Base-by-base conservation (phyloP, 2,797 vertebrate genomes). In the Lacerta bilineata region DNA sequence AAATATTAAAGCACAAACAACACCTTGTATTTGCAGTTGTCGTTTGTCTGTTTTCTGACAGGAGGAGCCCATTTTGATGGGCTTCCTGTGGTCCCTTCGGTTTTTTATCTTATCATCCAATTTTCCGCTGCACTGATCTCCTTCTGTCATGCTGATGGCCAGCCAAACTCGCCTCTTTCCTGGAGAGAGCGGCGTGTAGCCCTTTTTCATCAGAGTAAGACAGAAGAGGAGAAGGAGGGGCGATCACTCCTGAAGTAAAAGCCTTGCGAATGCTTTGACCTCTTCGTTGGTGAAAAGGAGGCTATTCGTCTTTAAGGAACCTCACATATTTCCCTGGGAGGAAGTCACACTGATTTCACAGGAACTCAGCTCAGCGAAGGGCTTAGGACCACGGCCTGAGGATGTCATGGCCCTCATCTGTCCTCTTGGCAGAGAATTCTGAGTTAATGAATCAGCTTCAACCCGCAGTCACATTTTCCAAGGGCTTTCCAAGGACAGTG, bases 101-200 rank as follows among this genome's bases (percentile, higher is more conserved):
- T 96, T 97, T 97, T 97, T 96, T 95, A 96, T 97, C 96, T 96
- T 95, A 96, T 97, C 97, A 97, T 96, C 95, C 96, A 97, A 97
- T 97, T 97, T 97, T 97, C 97, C 95, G 94, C 96, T 96, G 97
- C 95, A 96, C 93, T 96, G 96, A 95, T 95, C 93, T 94, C 97
- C 97, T 97, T 97, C 97, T 97, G 97, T 96, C 96, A 93, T 85
- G 89, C 96, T 96, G 97, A 96, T 94, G 95, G 94, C 95, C 93
- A 94, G 96, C 97, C 97, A 97, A 96, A 94, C 93, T 94, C 88
- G 76, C 64, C 36, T 93, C 76, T 92, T 93, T 95, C 94, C 90
- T 89, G 43, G 91, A 95, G 96, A 94, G 90, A 91, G 92, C 89
- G 85, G 92, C 87, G 91, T 15, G 11, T 36, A 46, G 20, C 8